Evolutionary conservation across 2,888 invertebrate genomes (phyloP).

Genomic region (Bibio marci): DNA sequence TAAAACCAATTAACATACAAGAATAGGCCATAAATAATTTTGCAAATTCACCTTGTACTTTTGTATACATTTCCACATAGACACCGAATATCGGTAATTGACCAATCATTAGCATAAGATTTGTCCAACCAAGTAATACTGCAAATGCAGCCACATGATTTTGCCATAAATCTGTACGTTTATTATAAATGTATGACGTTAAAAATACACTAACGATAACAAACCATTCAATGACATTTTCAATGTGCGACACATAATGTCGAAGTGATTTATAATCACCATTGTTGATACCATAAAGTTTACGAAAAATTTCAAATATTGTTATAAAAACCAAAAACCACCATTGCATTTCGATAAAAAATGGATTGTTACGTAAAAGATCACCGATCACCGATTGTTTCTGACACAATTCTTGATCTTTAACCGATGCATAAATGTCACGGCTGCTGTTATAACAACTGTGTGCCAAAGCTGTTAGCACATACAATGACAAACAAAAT

Average conservation of each 20-base stretch:
- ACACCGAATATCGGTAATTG: constrained; percentile 76
- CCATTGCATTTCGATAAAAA: constrained; percentile 68
- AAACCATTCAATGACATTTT: constrained; percentile 78
- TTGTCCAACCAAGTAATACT: constrained; percentile 72
- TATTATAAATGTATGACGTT: constrained; percentile 66
- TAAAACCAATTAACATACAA: constrained; percentile 69
- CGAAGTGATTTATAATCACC: constrained; percentile 62
- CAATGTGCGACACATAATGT: constrained; percentile 67
- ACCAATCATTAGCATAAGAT: constrained; percentile 81
- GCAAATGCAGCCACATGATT: constrained; percentile 77
- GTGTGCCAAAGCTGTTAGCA: constrained; percentile 64
- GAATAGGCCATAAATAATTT: constrained; percentile 71
- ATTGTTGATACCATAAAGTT: constrained; percentile 65
- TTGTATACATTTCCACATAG: constrained; percentile 81
- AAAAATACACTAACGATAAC: constrained; percentile 70
- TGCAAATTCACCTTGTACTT: constrained; percentile 73
- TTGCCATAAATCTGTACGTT: constrained; percentile 63
- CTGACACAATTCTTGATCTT: constrained; percentile 57
- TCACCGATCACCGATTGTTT: constrained; percentile 63
- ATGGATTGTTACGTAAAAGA: constrained; percentile 54
- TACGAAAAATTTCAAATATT: constrained; percentile 60
- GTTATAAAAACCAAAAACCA: constrained; percentile 65
- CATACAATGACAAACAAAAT: constrained; percentile 62
- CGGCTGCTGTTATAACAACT: constrained; percentile 71
- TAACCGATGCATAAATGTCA: constrained; percentile 53